A percentile compares a stretch with the other conserved stretches of the same genome.
Conservation (phyloP, 2,113 vertebrate genomes). For the Vombatus ursinus region DNA sequence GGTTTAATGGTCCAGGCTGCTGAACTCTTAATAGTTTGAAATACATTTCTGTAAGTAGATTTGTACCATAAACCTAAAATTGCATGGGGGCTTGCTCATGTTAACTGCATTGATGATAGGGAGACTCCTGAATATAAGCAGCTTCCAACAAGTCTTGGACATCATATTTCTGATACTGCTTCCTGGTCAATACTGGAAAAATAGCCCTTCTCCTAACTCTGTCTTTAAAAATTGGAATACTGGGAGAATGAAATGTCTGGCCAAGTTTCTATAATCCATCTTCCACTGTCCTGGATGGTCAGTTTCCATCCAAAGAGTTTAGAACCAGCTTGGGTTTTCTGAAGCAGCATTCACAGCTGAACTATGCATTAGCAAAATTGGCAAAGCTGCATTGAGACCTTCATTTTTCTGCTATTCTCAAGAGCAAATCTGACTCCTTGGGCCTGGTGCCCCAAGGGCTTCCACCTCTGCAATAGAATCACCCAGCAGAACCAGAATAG, state of each 20-base stretch:
- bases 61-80: neutral
- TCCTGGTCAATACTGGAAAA: neutral
- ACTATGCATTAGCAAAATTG: neutral
- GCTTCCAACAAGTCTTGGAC: no score
- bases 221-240: neutral
- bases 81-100: neutral
- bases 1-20: neutral
- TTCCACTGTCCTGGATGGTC: conserved; percentile 57
- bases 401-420: neutral
- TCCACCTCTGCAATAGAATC: neutral
- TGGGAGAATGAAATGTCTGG: conserved; percentile 17
- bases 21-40: neutral
- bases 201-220: neutral
- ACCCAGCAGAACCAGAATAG: neutral
- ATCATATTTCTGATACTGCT: neutral
- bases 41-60: neutral
- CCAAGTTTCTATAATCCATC: conserved; percentile 73
- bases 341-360: conserved; percentile 4
- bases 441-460: neutral
- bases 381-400: conserved; percentile 42
- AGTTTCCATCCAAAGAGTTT: neutral
- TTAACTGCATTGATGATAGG: no score
- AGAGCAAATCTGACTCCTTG: neutral
- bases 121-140: neutral
- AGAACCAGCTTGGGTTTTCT: neutral